Conservation (phyloP, 2,888 invertebrate species). For the Heterodera filipjevi region DNA sequence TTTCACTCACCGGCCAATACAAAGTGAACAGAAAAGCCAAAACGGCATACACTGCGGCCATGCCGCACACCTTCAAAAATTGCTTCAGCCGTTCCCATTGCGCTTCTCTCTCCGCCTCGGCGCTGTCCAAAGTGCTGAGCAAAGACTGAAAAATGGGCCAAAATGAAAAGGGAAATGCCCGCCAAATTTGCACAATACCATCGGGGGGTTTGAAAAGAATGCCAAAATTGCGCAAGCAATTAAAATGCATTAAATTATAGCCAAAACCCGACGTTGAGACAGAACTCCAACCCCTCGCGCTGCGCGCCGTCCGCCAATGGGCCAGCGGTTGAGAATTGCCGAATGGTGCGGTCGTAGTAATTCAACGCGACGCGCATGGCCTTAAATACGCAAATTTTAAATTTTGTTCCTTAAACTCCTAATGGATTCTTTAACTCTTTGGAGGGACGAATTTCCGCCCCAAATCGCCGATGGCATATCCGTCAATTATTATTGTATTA, state of each 20-base stretch:
- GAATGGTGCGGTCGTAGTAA: conserved; percentile 17
- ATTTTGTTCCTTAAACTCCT: too few species aligned
- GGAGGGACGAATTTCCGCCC: too few species aligned
- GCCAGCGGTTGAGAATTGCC: background rate
- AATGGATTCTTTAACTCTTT: too few species aligned
- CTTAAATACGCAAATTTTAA: background rate
- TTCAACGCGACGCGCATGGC: conserved; percentile 5
- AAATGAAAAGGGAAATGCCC: background rate
- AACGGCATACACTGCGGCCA: conserved; percentile 17
- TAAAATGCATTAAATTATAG: too few species aligned
- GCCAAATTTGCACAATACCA: background rate
- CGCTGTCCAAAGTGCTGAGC: conserved; percentile 17
- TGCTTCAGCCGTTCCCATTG: conserved; percentile 17
- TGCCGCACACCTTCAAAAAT: conserved; percentile 7
- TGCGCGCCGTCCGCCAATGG: background rate
- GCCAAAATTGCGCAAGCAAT: too few species aligned
- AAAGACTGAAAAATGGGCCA: background rate
- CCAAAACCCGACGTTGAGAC: conserved; percentile 7
- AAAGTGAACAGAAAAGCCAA: conserved; percentile 15
- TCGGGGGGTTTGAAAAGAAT: background rate
- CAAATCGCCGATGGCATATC: too few species aligned
- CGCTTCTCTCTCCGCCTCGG: background rate
- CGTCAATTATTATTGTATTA: too few species aligned
- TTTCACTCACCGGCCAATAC: conserved; percentile 27
- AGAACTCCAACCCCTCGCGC: conserved; percentile 3